Evolutionary conservation across 2,888 invertebrate genomes (phyloP), one percentile per base, ranked within the genome.

Genomic region (Patella ulyssiponensis): DNA sequence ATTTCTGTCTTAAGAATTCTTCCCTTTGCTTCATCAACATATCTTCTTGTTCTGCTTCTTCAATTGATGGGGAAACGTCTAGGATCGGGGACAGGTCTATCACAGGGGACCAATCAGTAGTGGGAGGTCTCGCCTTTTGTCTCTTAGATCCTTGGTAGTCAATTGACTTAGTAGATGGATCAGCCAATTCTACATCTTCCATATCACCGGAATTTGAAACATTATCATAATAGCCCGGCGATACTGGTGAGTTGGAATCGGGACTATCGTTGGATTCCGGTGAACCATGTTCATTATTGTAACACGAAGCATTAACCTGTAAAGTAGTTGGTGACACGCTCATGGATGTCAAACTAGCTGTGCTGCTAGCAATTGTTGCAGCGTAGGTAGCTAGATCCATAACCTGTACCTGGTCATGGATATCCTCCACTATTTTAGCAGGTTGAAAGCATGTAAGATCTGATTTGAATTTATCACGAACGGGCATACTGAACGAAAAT

Each of bases 61-160:
- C 92, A 27, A 92, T 83, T 0, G 92, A 91, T 0, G 92, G 92
- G 0, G 92, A 92, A 4, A 92, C 92, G 82, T 92, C 92, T 53
- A 92, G 74, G 56, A 92, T 92, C 1, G 92, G 92, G 2, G 92
- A 92, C 4, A 92, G 86, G 76, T 92, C 92, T 54, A 91, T 91
- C 11, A 92, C 91, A 3, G 92, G 92, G 0, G 92, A 92, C 92
- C 92, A 92, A 83, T 91, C 91, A 0, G 88, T 88, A 9, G 87
- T 87, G 7, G 91, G 88, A 0, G 91, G 91, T 27, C 89, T 80
- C 0, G 85, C 89, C 76, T 90, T 90, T 81, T 90, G 90, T 52
- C 91, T 81, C 80, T 90, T 90, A 33, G 86, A 85, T n/a, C 87
- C 87, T 77, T 90, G 90, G 78, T 88, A 89, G 79, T 91, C 91